A percentile compares a stretch with the other conserved stretches of the same genome.
phyloP scores from a whole-genome alignment of 2,797 vertebrate species.

The Pangasius djambal region DNA sequence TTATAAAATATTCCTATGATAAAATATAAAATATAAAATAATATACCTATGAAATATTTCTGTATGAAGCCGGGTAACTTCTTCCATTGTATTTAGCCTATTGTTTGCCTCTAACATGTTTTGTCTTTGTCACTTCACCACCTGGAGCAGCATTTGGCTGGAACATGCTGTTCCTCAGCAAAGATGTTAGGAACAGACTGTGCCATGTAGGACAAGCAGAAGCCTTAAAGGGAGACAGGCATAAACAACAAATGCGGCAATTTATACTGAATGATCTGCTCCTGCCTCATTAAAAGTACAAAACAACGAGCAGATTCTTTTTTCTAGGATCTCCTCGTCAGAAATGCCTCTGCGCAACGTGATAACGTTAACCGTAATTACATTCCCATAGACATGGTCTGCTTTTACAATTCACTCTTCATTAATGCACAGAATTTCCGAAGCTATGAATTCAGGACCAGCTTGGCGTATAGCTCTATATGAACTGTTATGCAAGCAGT shows the following conservation, averaged over 20 bases:
- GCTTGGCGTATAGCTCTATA: not conserved
- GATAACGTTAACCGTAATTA: not conserved
- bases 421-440: not conserved
- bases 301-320: not conserved
- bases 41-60: not conserved
- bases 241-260: not conserved
- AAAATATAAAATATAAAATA: too few species aligned
- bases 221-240: slow-evolving; percentile 21
- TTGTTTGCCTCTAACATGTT: slow-evolving; percentile 22
- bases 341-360: not conserved
- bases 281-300: not conserved
- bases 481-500: not conserved
- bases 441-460: too few species aligned
- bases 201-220: slow-evolving; percentile 37
- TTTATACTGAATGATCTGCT: not conserved
- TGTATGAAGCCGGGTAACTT: not conserved
- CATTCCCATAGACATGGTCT: not conserved
- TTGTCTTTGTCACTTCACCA: slow-evolving; percentile 40
- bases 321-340: not conserved
- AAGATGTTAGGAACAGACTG: slow-evolving; percentile 37
- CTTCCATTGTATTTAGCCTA: slow-evolving; percentile 15
- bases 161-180: slow-evolving; percentile 40
- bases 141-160: slow-evolving; percentile 43
- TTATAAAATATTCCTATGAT: too few species aligned
- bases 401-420: not conserved